Conservation (phyloP, 2,797 vertebrate species). For the Typhlichthys eigenmanni region DNA sequence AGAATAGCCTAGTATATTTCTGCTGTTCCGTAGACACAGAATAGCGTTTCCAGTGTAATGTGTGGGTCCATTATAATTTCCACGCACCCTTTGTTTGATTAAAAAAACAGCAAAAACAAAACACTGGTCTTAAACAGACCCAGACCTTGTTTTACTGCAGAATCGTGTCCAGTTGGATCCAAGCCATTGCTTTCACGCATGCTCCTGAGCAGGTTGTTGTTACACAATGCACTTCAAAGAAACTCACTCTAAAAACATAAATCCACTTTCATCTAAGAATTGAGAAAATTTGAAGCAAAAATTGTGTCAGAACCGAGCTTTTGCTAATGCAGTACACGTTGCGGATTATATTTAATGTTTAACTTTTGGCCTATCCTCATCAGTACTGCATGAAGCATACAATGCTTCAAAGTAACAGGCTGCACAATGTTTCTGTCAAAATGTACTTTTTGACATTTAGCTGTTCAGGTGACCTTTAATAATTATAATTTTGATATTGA, state of each 20-base stretch:
- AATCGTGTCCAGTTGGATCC: conserved; percentile 37
- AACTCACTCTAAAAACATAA: neutral
- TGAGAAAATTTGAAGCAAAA: conserved; percentile 28
- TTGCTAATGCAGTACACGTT: conserved; percentile 11
- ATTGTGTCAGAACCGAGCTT: conserved; percentile 16
- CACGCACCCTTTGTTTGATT: conserved; percentile 9
- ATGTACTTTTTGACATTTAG: too few relatives aligned
- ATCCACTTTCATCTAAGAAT: conserved; percentile 30
- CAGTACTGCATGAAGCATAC: too few relatives aligned
- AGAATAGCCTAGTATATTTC: too few relatives aligned
- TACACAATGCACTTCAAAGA: conserved; percentile 47
- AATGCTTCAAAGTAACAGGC: too few relatives aligned
- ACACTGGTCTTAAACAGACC: conserved; percentile 43
- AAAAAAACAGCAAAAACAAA: conserved; percentile 22
- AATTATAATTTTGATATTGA: too few relatives aligned
- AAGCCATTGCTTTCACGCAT: conserved; percentile 38
- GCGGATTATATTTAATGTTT: conserved; percentile 8
- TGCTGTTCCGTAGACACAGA: too few relatives aligned
- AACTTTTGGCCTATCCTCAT: too few relatives aligned
- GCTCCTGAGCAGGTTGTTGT: conserved; percentile 26
- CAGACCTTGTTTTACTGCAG: conserved; percentile 59
- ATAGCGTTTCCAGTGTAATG: neutral
- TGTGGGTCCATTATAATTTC: neutral
- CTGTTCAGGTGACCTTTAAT: too few relatives aligned
- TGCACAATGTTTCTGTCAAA: too few relatives aligned